Conservation (phyloP, 2,113 vertebrate species). For the Sisor rabdophorus region DNA sequence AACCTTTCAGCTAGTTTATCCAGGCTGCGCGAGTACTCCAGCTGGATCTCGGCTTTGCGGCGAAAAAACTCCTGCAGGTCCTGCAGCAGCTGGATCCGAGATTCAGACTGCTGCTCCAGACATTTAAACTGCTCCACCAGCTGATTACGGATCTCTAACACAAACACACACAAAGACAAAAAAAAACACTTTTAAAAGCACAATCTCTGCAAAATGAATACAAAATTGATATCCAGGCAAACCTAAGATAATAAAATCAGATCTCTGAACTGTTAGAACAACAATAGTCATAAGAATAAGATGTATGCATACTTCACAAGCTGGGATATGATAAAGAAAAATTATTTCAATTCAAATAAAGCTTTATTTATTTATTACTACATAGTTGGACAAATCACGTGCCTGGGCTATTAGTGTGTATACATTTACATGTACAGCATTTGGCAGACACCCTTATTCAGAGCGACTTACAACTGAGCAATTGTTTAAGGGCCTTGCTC, state of each 20-base stretch:
- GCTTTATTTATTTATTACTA: not conserved
- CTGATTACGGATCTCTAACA: constrained; percentile 92
- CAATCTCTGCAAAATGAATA: not conserved
- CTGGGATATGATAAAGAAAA: not conserved
- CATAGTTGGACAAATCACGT: not conserved
- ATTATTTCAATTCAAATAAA: not conserved
- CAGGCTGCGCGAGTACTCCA: constrained; percentile 94
- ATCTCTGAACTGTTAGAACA: not conserved
- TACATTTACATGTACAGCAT: no score
- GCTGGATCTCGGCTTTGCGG: constrained; percentile 92
- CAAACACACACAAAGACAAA: constrained; percentile 41
- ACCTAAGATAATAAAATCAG: not conserved
- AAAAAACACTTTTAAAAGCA: constrained; percentile 7
- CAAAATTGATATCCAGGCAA: not conserved
- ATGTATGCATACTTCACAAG: not conserved
- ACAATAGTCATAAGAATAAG: not conserved
- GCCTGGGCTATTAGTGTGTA: not conserved
- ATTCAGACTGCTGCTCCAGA: constrained; percentile 96
- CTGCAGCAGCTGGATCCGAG: constrained; percentile 93
- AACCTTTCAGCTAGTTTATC: constrained; percentile 96
- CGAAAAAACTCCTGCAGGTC: constrained; percentile 99
- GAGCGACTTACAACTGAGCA: no score
- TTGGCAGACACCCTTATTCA: no score
- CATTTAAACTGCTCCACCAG: constrained; percentile 98
- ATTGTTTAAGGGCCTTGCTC: no score